Conservation (phyloP, 2,888 invertebrate species). For the Pilophorus perplexus region DNA sequence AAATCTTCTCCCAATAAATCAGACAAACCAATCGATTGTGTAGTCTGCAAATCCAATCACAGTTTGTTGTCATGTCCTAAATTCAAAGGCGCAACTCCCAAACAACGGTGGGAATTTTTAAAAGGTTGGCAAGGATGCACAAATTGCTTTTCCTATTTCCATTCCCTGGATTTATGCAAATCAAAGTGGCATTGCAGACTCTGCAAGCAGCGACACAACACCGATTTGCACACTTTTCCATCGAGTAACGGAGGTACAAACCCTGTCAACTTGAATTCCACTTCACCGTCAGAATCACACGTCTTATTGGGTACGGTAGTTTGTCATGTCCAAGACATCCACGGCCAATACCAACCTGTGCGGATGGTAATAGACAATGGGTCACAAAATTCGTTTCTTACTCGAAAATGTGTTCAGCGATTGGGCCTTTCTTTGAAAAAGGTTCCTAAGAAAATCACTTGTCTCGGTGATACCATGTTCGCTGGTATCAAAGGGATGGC, state of each 20-base stretch:
- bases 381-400: conserved; percentile 26
- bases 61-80: too few species aligned
- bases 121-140: conserved; percentile 2
- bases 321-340: conserved; percentile 2
- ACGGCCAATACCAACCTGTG: not conserved
- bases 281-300: not conserved
- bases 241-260: not conserved
- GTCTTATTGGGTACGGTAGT: conserved; percentile 17
- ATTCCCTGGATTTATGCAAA: not conserved
- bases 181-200: not conserved
- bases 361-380: conserved; percentile 39
- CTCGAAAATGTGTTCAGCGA: not conserved
- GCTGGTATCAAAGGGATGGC: not conserved
- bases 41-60: too few species aligned
- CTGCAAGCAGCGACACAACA: not conserved
- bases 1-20: too few species aligned
- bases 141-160: not conserved
- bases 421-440: not conserved
- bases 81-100: too few species aligned
- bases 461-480: not conserved
- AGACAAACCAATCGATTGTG: too few species aligned
- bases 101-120: not conserved
- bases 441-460: not conserved
- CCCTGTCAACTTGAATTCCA: not conserved
- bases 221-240: not conserved